Evolutionary conservation across 2,888 invertebrate genomes (phyloP).

Genomic region (Cyclophora albipunctata): DNA sequence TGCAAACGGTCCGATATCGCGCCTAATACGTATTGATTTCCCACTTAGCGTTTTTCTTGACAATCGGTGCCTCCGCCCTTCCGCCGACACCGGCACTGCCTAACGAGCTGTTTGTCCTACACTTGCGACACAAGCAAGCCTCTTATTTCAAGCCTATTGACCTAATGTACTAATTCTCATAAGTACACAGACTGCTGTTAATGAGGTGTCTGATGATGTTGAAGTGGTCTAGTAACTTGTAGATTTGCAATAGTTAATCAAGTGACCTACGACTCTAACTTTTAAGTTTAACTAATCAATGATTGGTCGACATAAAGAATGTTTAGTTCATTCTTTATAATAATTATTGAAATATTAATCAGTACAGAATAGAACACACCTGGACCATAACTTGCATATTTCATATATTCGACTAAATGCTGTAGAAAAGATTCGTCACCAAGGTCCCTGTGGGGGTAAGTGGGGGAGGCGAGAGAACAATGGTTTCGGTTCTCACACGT

Average conservation of each 20-base stretch:
- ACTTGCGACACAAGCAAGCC: conserved; percentile 50
- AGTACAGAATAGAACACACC: no score
- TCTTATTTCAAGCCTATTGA: conserved; percentile 30
- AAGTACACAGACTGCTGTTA: no score
- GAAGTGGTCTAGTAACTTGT: no score
- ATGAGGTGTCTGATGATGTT: no score
- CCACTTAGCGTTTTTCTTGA: conserved; percentile 75
- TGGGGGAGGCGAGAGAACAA: conserved; percentile 72
- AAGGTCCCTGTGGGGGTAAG: conserved; percentile 64
- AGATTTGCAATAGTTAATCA: no score
- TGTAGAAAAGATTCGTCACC: conserved; percentile 74
- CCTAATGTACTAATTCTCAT: not conserved
- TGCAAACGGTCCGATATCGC: conserved; percentile 69
- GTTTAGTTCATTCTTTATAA: no score
- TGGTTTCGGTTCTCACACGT: conserved; percentile 77
- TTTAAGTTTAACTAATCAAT: no score
- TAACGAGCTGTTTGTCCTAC: conserved; percentile 75
- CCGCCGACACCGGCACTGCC: conserved; percentile 45
- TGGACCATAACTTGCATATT: no score
- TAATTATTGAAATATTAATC: no score
- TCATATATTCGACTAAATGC: conserved; percentile 61
- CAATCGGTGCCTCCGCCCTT: conserved; percentile 71
- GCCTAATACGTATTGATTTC: conserved; percentile 76
- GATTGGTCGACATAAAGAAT: no score
- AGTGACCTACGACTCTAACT: no score